Conservation (phyloP, 2,888 invertebrate species). For the Nemapogon koenigi region DNA sequence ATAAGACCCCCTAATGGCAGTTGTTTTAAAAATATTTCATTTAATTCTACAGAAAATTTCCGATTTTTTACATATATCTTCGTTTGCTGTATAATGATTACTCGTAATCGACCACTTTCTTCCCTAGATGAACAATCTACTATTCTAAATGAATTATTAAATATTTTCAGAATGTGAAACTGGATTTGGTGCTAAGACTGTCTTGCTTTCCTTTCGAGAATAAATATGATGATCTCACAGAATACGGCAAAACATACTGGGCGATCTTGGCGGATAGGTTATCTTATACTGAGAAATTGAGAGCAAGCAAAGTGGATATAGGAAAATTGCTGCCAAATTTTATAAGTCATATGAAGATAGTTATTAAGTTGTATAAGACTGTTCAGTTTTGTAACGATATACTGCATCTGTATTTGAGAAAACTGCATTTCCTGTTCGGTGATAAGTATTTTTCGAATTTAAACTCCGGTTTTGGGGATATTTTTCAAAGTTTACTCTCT, state of each 20-base stretch:
- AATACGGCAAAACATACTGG: constrained; percentile 47
- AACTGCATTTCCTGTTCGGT: constrained; percentile 32
- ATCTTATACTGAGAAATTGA: constrained; percentile 35
- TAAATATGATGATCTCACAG: constrained; percentile 26
- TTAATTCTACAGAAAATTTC: too few relatives aligned
- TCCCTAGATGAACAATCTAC: too few relatives aligned
- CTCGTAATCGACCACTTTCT: too few relatives aligned
- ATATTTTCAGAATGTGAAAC: constrained; percentile 35
- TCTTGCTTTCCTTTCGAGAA: constrained; percentile 45
- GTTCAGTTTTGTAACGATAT: constrained; percentile 32
- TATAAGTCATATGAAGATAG: constrained; percentile 31
- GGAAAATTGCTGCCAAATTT: constrained; percentile 37
- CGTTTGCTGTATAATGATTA: too few relatives aligned
- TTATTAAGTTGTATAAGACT: constrained; percentile 33
- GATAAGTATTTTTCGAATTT: constrained; percentile 26
- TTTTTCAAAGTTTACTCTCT: constrained; percentile 28
- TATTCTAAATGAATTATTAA: too few relatives aligned
- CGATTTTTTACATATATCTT: too few relatives aligned
- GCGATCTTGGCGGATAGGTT: constrained; percentile 39
- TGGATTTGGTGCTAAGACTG: constrained; percentile 40
- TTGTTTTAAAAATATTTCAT: too few relatives aligned
- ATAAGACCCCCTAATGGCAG: too few relatives aligned
- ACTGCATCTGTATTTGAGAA: constrained; percentile 35
- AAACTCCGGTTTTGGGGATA: constrained; percentile 23
- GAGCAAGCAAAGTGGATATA: constrained; percentile 24